phyloP scores from a whole-genome alignment of 2,888 invertebrate species.

The Eupithecia vulgata region DNA sequence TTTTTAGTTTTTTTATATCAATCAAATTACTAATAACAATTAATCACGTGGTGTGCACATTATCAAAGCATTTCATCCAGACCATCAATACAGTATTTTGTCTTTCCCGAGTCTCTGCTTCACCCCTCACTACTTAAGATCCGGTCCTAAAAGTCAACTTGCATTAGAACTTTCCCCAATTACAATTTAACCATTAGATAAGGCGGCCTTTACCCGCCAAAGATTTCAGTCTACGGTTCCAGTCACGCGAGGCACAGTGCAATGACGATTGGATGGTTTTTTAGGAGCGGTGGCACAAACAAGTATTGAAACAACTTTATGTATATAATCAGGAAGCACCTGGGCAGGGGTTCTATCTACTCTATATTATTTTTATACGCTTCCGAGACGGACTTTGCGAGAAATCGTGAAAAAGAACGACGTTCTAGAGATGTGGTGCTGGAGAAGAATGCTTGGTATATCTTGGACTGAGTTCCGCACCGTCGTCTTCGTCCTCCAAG shows the following conservation, averaged over 20 bases:
- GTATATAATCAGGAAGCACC: conserved; percentile 22
- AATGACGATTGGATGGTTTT: background rate
- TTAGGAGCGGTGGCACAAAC: background rate
- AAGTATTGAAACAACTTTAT: conserved; percentile 27
- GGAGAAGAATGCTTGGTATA: no score
- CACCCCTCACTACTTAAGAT: background rate
- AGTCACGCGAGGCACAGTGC: conserved; percentile 8
- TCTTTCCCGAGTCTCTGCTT: background rate
- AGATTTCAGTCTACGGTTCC: background rate
- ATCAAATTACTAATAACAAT: no score
- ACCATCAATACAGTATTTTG: background rate
- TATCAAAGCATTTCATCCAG: background rate
- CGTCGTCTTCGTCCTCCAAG: no score
- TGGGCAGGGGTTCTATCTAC: conserved; percentile 1
- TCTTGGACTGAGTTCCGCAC: no score
- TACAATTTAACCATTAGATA: conserved; percentile 10
- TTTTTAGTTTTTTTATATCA: no score
- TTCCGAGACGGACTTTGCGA: no score
- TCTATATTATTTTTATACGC: no score
- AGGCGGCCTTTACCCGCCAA: conserved; percentile 12
- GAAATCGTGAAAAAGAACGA: no score
- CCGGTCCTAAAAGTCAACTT: background rate
- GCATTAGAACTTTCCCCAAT: background rate
- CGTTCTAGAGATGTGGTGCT: no score
- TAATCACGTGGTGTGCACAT: background rate